Conservation (phyloP, 2,797 vertebrate genomes). For the Oceanodroma leucorhoa region DNA sequence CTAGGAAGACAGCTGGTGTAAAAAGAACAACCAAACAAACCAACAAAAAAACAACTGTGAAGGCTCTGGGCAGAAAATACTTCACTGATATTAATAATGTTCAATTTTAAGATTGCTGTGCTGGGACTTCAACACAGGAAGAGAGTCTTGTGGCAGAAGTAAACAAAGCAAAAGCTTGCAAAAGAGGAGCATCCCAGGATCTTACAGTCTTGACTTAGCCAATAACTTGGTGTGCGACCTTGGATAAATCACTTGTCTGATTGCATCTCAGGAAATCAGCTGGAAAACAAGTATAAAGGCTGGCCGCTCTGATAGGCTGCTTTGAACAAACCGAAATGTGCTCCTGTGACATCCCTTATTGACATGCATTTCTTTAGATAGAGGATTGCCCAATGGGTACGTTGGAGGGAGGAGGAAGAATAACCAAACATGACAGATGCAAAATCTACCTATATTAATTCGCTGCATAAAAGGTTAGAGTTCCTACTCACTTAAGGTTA, state of each 20-base stretch:
- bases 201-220: neutral
- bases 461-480: neutral
- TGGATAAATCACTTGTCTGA: conserved; percentile 1
- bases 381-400: neutral
- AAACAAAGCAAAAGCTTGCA: neutral
- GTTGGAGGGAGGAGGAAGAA: neutral
- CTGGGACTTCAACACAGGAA: neutral
- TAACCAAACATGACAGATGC: neutral
- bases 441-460: neutral
- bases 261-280: neutral
- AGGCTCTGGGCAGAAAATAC: neutral
- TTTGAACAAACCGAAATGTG: neutral
- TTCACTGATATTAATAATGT: neutral
- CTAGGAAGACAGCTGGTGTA: neutral
- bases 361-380: neutral
- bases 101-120: neutral
- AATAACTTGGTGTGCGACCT: neutral
- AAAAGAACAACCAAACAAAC: neutral
- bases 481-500: neutral
- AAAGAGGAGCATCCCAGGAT: neutral
- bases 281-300: neutral
- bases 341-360: neutral
- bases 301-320: neutral
- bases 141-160: neutral
- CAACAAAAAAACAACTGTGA: neutral